Conservation (phyloP, 2,113 vertebrate species). For the Ornithorhynchus anatinus region DNA sequence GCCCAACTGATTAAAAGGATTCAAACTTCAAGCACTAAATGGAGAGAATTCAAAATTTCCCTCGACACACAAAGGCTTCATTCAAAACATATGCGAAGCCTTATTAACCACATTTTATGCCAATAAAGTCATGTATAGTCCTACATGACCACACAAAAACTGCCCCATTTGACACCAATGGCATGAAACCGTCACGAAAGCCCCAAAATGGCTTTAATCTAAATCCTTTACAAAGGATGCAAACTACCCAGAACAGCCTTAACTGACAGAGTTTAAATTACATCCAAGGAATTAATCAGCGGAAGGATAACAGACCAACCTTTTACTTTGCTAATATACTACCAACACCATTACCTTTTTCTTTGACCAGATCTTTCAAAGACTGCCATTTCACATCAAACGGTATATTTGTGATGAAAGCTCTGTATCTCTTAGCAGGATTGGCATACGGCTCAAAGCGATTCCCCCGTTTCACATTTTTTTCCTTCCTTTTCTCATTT, state of each 20-base stretch:
- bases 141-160: slow-evolving; percentile 24
- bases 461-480: slow-evolving; percentile 85
- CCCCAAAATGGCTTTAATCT: slow-evolving; percentile 9
- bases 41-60: slow-evolving; percentile 12
- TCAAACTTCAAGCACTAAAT: slow-evolving; percentile 15
- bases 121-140: slow-evolving; percentile 30
- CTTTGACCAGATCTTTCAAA: slow-evolving; percentile 96
- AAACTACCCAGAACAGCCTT: slow-evolving; percentile 46
- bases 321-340: slow-evolving; percentile 53
- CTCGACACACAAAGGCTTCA: slow-evolving; percentile 19
- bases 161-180: slow-evolving; percentile 12
- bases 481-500: slow-evolving; percentile 89
- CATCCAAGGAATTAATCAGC: slow-evolving; percentile 45
- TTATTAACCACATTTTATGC: slow-evolving; percentile 24
- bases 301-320: slow-evolving; percentile 47
- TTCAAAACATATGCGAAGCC: not conserved
- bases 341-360: slow-evolving; percentile 88
- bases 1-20: slow-evolving; percentile 20
- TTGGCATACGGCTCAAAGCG: slow-evolving; percentile 91
- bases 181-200: slow-evolving; percentile 29
- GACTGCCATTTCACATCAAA: slow-evolving; percentile 98
- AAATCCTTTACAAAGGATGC: slow-evolving; percentile 20
- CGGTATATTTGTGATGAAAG: slow-evolving; percentile 98
- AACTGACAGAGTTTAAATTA: slow-evolving; percentile 13
- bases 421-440: slow-evolving; percentile 87